Evolutionary conservation across 2,113 vertebrate genomes (phyloP).

Genomic region (Meleagris gallopavo): DNA sequence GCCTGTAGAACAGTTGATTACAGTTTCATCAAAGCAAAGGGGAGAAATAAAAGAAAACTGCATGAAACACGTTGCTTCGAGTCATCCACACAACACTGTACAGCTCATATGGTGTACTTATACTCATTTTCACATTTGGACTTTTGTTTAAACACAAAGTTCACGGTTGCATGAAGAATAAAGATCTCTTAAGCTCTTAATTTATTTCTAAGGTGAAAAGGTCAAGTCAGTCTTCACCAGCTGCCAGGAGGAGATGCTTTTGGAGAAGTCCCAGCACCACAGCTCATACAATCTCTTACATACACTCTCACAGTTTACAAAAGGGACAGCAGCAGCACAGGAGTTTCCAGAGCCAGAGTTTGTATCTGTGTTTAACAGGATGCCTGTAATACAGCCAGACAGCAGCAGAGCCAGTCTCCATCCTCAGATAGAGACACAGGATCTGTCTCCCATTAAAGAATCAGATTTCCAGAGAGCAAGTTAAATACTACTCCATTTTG

Average conservation of each 20-base stretch:
- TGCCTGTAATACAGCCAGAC: background rate
- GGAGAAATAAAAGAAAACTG: background rate
- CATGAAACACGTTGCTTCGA: background rate
- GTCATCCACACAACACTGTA: background rate
- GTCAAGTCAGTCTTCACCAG: background rate
- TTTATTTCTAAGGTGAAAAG: slow-evolving; percentile 18
- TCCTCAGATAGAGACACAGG: background rate
- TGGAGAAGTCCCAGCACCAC: background rate
- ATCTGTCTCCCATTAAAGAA: background rate
- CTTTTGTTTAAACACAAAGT: background rate
- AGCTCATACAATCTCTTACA: background rate
- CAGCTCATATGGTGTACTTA: background rate
- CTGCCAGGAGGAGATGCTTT: background rate
- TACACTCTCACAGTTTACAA: background rate
- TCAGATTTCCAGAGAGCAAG: background rate
- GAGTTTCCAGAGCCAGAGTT: background rate
- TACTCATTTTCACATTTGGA: background rate
- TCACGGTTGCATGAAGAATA: slow-evolving; percentile 2
- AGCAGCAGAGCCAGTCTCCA: background rate
- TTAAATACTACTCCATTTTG: background rate
- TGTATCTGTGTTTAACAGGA: background rate
- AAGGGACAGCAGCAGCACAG: background rate
- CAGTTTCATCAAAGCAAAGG: background rate
- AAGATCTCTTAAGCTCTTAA: background rate
- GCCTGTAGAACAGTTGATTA: background rate